phyloP scores from a whole-genome alignment of 2,888 invertebrate species.

The Autographa pulchrina region DNA sequence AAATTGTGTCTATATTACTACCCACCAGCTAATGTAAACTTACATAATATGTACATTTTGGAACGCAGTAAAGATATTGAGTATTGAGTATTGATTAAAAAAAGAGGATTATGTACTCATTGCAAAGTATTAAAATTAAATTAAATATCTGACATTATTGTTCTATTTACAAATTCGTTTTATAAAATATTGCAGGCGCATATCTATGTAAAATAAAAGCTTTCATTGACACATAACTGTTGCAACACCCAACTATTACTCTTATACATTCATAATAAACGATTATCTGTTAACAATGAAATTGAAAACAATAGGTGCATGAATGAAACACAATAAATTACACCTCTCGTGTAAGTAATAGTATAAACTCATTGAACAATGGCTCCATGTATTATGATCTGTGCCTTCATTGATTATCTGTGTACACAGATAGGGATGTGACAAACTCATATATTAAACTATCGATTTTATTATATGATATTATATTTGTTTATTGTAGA shows the following conservation, averaged over 20 bases:
- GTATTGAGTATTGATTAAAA: too few relatives aligned
- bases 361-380: slow-evolving; percentile 64
- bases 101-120: too few relatives aligned
- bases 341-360: slow-evolving; percentile 64
- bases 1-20: too few relatives aligned
- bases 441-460: slow-evolving; percentile 69
- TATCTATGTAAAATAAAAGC: not conserved
- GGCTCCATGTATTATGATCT: slow-evolving; percentile 65
- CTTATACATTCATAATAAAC: slow-evolving; percentile 33
- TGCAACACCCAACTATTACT: slow-evolving; percentile 35
- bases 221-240: not conserved
- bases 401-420: slow-evolving; percentile 65
- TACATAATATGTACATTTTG: too few relatives aligned
- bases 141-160: too few relatives aligned
- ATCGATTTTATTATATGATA: slow-evolving; percentile 69
- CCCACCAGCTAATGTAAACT: too few relatives aligned
- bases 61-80: too few relatives aligned
- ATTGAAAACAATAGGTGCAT: slow-evolving; percentile 55
- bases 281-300: slow-evolving; percentile 56
- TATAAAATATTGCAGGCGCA: not conserved
- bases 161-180: too few relatives aligned
- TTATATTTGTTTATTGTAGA: too few relatives aligned
- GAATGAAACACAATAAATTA: slow-evolving; percentile 60
- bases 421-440: slow-evolving; percentile 68
- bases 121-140: too few relatives aligned